Base-by-base conservation (phyloP, 2,797 vertebrate species). In the Sternarchorhynchus goeldii region DNA sequence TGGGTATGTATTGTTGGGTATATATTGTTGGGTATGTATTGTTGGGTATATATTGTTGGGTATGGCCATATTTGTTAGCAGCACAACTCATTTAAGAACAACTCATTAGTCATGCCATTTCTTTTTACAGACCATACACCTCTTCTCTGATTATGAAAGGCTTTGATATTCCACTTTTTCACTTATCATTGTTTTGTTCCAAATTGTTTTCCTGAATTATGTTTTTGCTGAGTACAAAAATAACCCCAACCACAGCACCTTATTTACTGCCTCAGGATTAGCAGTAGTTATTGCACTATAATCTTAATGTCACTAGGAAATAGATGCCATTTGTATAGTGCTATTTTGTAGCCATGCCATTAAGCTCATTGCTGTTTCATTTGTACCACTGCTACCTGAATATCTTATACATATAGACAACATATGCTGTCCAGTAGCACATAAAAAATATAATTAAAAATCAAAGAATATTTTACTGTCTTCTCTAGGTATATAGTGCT, bases 251-350 rank as follows among this genome's bases (percentile, higher is more conserved):
- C 4, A 64, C 32, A 36, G 59, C 6, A 6, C 14, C 31, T n/a
- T 32, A 31, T 63, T 63, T 17, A 63, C 18, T 32, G 14, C 60
- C 60, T 63, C 31, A 18, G 29, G 16, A 60, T 60, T 60, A 60
- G 45, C 25, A 14, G 60, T 34, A n/a, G 32, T 64, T 34, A 64
- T 10, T 64, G 62, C 62, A 64, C 62, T 64, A 36, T 36, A 36
- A 64, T 64, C 62, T 34, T 34, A 64, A 34, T 64, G 17, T 34
- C 32, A 36, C 62, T 1, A 63, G 60, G 31, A 63, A 32, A 63
- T 50, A 12, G 45, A 50, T 50, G 45, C 45, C 45, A 50, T 63
- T 32, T 63, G 60, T 34, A 63, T 32, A 63, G 17, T 34, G 31
- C n/a, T 64, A 14, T n/a, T 32, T 62, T 8, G 12, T 14, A 62